phyloP scores from a whole-genome alignment of 2,113 vertebrate genomes.

The Sebastes schlegelii region DNA sequence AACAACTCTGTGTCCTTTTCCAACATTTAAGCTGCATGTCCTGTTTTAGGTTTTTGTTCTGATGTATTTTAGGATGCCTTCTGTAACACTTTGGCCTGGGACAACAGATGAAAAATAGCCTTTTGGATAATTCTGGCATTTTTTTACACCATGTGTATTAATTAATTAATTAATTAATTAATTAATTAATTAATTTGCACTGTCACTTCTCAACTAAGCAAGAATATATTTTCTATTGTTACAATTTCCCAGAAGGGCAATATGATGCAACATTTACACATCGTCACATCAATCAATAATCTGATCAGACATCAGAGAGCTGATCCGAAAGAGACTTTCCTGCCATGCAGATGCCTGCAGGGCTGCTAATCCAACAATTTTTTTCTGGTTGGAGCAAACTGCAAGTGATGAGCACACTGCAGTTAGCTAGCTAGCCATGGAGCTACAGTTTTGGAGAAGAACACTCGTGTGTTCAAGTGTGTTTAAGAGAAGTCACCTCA shows the following conservation, averaged over 20 bases:
- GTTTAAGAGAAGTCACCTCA: neutral
- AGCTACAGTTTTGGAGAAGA: neutral
- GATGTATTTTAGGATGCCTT: too few species aligned
- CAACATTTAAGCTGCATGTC: too few species aligned
- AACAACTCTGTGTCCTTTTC: too few species aligned
- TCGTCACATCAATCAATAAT: neutral
- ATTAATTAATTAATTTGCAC: too few species aligned
- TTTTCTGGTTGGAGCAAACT: neutral
- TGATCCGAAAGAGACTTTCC: conserved; percentile 10
- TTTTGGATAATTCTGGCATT: too few species aligned
- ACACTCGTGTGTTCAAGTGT: too few species aligned
- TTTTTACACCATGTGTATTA: too few species aligned
- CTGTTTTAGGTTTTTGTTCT: too few species aligned
- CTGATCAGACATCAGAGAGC: neutral
- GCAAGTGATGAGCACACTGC: neutral
- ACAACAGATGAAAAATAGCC: too few species aligned
- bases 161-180: too few species aligned
- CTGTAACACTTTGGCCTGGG: too few species aligned
- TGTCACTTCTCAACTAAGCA: too few species aligned
- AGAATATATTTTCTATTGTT: neutral
- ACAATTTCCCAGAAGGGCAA: neutral
- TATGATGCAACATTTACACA: neutral
- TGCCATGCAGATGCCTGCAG: conserved; percentile 11
- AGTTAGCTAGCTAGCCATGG: neutral
- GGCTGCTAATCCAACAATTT: neutral